phyloP scores from a whole-genome alignment of 2,888 invertebrate species.

The Rhyacophila evoluta region DNA sequence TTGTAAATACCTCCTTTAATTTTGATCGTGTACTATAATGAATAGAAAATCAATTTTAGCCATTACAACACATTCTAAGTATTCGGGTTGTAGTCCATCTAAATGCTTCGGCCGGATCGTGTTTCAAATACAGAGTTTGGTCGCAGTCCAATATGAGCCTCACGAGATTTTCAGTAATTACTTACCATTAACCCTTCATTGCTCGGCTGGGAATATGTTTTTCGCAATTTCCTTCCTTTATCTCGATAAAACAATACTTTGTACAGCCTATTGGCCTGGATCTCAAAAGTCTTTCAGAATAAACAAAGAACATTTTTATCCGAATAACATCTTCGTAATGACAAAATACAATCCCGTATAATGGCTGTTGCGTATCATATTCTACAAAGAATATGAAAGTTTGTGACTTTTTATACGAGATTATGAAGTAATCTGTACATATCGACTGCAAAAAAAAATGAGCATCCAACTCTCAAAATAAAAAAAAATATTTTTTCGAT shows the following conservation, averaged over 20 bases:
- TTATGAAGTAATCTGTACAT: too few relatives aligned
- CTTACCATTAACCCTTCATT: slow-evolving; percentile 14
- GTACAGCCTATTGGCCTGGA: neutral
- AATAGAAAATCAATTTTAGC: too few relatives aligned
- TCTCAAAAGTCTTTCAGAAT: neutral
- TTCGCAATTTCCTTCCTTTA: neutral
- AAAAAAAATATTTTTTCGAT: too few relatives aligned
- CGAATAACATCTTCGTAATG: neutral
- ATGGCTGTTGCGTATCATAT: too few relatives aligned
- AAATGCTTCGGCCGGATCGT: neutral
- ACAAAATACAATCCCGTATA: neutral
- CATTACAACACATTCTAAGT: too few relatives aligned
- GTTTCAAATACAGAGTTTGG: slow-evolving; percentile 1
- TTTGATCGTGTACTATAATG: too few relatives aligned
- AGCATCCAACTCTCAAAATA: too few relatives aligned
- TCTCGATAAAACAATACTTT: neutral
- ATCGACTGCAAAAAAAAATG: too few relatives aligned
- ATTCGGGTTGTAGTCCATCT: too few relatives aligned
- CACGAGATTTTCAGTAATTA: neutral
- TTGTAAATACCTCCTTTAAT: too few relatives aligned
- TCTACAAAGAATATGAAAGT: too few relatives aligned
- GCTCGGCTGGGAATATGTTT: neutral
- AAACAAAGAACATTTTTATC: neutral
- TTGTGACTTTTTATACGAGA: too few relatives aligned
- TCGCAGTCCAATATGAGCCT: neutral